Conservation (phyloP, 2,888 invertebrate species). For the Oscheius myriophilus region DNA sequence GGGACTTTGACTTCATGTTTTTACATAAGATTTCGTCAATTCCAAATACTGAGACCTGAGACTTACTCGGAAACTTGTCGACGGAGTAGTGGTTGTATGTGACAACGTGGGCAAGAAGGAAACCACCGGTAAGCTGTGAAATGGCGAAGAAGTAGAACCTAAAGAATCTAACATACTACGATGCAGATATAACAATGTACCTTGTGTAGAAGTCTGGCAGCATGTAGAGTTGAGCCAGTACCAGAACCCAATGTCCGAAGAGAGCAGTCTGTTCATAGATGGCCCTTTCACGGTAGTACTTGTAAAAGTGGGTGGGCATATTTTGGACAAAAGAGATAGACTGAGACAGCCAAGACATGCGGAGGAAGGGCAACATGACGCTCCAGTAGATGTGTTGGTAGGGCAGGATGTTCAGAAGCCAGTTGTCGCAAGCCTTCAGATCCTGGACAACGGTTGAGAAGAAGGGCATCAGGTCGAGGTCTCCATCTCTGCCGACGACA, state of each 20-base stretch:
- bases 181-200: too few species aligned
- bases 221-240: slow-evolving; percentile 62
- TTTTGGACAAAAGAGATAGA: slow-evolving; percentile 62
- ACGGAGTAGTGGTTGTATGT: slow-evolving; percentile 70
- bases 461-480: slow-evolving; percentile 68
- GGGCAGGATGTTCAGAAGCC: slow-evolving; percentile 59
- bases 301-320: slow-evolving; percentile 65
- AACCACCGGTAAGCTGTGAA: slow-evolving; percentile 65
- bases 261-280: slow-evolving; percentile 58
- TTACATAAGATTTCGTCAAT: neutral
- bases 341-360: slow-evolving; percentile 64
- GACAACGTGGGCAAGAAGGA: slow-evolving; percentile 68
- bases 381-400: slow-evolving; percentile 70
- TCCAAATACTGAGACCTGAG: neutral
- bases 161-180: slow-evolving; percentile 15
- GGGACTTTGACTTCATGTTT: too few species aligned
- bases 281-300: slow-evolving; percentile 53
- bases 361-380: slow-evolving; percentile 63
- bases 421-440: slow-evolving; percentile 59
- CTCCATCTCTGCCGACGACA: slow-evolving; percentile 66
- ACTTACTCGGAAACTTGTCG: slow-evolving; percentile 66
- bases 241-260: slow-evolving; percentile 62
- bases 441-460: slow-evolving; percentile 68
- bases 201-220: slow-evolving; percentile 53
- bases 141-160: slow-evolving; percentile 53